Base-by-base conservation (phyloP, 64 coral and sea anemone species). In the Dendronephthya gigantea region DNA sequence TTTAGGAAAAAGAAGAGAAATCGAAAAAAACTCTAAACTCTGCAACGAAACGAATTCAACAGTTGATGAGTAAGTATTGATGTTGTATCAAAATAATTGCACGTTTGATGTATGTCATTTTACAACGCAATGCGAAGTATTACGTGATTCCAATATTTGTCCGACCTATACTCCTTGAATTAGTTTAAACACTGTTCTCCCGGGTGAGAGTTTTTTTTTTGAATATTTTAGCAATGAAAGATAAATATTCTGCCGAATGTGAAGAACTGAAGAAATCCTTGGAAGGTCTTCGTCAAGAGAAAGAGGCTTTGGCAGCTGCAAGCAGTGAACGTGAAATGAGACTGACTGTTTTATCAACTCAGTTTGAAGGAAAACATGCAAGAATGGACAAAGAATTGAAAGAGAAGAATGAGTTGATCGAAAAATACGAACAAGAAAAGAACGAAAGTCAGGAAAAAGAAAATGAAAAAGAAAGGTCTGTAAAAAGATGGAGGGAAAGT, bases 321-420 rank as follows among this genome's bases (percentile, higher is more conserved):
- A 84, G 85, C 35, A 85, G 40, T 28, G 95, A 98, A 85, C 88
- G 87, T 1, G 90, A 92, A 25, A 93, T 93, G 86, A 93, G 92
- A 52, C 49, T 93, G 22, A 93, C 88, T 9, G 83, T 93, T 0
- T 70, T 98, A 52, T 86, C 87, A 12, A 93, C 95, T 11, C 95
- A 98, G 39, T 93, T 74, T 82, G 95, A 98, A 81, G 88, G 87
- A 28, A 90, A 88, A 72, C 34, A 91, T 49, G 49, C 95, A 65
- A 90, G 85, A 40, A 47, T 93, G 35, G 95, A 98, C 65, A 98
- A 98, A 85, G 92, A 98, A 32, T 47, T 91, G 10, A 89, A 83
- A 37, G 95, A 91, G 28, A 35, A 81, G 9, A 92, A 94, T 27
- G 70, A 83, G 16, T 49, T 39, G 13, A 70, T 79, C 37, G 89